Percentiles rank a stretch among this genome's conserved stretches.
Conservation (phyloP, 2,113 vertebrate genomes). For the Pluvialis apricaria region DNA sequence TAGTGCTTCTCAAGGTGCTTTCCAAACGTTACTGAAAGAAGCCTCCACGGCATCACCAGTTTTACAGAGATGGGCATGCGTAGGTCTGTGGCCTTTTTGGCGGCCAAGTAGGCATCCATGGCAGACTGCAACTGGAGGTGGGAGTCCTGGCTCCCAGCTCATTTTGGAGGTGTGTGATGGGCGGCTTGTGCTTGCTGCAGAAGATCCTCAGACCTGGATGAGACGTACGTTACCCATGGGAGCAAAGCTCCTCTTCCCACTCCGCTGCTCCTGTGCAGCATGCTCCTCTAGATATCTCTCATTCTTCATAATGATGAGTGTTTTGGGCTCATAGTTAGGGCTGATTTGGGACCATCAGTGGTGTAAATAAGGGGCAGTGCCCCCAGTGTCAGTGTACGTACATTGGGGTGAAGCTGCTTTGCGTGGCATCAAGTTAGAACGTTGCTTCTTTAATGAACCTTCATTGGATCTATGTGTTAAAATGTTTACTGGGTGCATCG, state of each 20-base stretch:
- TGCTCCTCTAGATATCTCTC: neutral
- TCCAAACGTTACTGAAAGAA: neutral
- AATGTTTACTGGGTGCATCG: accelerated
- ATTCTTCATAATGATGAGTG: neutral
- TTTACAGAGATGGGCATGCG: neutral
- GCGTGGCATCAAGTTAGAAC: accelerated
- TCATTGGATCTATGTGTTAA: neutral
- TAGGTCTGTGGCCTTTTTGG: neutral
- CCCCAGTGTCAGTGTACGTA: accelerated
- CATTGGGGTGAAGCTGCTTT: neutral
- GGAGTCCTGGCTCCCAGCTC: neutral
- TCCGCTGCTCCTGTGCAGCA: accelerated
- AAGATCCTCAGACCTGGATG: neutral
- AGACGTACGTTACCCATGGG: accelerated
- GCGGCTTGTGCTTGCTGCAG: neutral
- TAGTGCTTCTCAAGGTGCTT: neutral
- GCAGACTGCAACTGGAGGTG: too few species aligned
- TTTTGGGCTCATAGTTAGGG: neutral
- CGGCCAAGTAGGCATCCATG: neutral
- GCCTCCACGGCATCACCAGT: accelerated
- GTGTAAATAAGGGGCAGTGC: neutral
- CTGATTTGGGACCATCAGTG: neutral
- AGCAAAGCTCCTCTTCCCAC: neutral
- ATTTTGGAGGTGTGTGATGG: neutral
- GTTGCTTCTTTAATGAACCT: neutral